phyloP scores from a whole-genome alignment of 2,888 invertebrate genomes.

The Slavum lentiscoides region DNA sequence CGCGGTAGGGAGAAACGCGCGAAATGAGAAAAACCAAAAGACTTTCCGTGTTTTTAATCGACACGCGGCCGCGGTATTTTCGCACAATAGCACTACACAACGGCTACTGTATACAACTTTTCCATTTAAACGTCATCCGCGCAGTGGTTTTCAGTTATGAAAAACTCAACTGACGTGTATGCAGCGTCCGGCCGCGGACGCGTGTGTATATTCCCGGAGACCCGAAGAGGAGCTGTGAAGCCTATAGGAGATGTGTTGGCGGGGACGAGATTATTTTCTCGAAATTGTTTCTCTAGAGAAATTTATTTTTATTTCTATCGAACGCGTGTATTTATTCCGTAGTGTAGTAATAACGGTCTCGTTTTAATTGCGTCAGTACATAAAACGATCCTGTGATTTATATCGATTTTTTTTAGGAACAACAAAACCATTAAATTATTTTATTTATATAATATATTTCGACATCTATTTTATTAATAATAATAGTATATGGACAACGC shows the following conservation, averaged over 20 bases:
- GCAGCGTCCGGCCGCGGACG: not conserved
- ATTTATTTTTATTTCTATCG: no score
- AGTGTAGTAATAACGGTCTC: no score
- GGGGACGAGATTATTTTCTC: not conserved
- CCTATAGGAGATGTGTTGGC: not conserved
- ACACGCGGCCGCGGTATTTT: not conserved
- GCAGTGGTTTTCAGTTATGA: constrained; percentile 40
- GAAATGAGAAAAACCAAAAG: constrained; percentile 41
- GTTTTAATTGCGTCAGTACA: no score
- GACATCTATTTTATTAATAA: no score
- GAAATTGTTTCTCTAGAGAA: not conserved
- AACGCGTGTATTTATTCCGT: no score
- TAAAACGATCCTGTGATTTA: no score
- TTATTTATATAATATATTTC: no score
- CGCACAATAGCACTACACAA: constrained; percentile 2
- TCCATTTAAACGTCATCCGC: constrained; percentile 20
- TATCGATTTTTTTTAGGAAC: no score
- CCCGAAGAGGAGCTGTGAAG: not conserved
- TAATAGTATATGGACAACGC: no score
- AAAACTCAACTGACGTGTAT: constrained; percentile 37
- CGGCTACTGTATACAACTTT: not conserved
- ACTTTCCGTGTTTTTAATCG: constrained; percentile 48
- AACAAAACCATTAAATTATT: no score
- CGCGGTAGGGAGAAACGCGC: constrained; percentile 15
- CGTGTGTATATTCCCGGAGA: constrained; percentile 12